phyloP scores from a whole-genome alignment of 2,797 vertebrate species.

The Chromis chromis region DNA sequence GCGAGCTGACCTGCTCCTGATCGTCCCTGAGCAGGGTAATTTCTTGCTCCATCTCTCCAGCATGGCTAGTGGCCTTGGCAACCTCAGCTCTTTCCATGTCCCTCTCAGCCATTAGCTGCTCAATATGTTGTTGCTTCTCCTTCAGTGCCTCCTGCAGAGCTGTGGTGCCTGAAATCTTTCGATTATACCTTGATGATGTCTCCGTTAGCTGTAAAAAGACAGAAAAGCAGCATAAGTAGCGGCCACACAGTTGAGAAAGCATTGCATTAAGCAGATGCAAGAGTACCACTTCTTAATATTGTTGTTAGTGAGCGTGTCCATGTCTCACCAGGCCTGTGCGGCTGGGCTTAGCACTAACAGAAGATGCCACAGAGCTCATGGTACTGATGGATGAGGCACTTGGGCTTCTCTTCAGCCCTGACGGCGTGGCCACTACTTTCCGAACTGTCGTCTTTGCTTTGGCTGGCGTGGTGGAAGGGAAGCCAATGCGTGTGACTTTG shows the following conservation, averaged over 20 bases:
- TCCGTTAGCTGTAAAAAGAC: conserved; percentile 91
- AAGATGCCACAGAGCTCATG: conserved; percentile 96
- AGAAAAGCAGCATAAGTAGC: conserved; percentile 19
- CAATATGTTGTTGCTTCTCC: conserved; percentile 99
- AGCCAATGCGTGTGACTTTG: conserved; percentile 98
- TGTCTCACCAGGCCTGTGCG: conserved; percentile 95
- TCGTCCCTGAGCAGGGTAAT: conserved; percentile 91
- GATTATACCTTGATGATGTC: conserved; percentile 95
- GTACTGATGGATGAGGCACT: conserved; percentile 97
- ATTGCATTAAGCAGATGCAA: background rate
- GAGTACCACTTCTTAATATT: background rate
- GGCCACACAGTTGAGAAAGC: background rate
- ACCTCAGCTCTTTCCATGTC: conserved; percentile 97
- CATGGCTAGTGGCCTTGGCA: conserved; percentile 96
- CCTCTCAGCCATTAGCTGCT: conserved; percentile 96
- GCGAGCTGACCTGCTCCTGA: conserved; percentile 91
- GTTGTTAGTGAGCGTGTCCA: background rate
- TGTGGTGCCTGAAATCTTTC: conserved; percentile 98
- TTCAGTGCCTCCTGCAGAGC: conserved; percentile 97
- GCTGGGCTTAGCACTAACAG: conserved; percentile 97
- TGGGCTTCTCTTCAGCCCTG: conserved; percentile 93
- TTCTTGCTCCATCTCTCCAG: conserved; percentile 95
- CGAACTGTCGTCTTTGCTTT: conserved; percentile 92
- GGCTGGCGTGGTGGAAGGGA: conserved; percentile 96
- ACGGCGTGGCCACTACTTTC: conserved; percentile 86